Conservation (phyloP, 2,113 vertebrate species). For the Aythya baeri region DNA sequence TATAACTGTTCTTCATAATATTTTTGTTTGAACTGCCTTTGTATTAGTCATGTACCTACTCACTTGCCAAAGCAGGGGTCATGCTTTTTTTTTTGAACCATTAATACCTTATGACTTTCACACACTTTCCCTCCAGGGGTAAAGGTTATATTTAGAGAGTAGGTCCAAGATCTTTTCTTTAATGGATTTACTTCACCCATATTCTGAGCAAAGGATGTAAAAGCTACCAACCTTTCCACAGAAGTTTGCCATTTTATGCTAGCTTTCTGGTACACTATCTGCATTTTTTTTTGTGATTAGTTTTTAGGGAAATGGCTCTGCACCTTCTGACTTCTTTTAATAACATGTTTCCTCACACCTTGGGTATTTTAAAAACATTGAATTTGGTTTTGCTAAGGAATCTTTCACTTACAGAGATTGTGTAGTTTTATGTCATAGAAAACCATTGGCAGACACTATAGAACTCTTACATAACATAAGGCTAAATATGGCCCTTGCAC, state of each 20-base stretch:
- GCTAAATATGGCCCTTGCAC: neutral
- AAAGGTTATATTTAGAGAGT: neutral
- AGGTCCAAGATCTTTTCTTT: neutral
- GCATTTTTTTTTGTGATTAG: neutral
- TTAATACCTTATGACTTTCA: neutral
- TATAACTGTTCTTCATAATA: neutral
- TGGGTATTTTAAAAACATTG: neutral
- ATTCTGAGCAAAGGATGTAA: neutral
- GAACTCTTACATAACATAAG: neutral
- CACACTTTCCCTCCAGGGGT: fast-evolving
- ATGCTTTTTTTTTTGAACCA: neutral
- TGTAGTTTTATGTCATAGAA: neutral
- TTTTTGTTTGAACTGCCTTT: neutral
- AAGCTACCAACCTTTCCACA: neutral
- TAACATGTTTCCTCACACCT: neutral
- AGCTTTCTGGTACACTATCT: neutral
- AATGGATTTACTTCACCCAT: fast-evolving
- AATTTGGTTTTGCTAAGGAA: neutral
- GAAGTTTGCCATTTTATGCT: neutral
- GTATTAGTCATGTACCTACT: neutral
- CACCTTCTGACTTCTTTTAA: neutral
- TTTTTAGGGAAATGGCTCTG: neutral
- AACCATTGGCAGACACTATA: neutral
- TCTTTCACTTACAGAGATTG: neutral
- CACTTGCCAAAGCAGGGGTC: neutral